Evolutionary conservation across 2,797 vertebrate genomes (phyloP), one percentile per base, ranked within the genome.

Genomic region (Schizopygopsis malacanthus): DNA sequence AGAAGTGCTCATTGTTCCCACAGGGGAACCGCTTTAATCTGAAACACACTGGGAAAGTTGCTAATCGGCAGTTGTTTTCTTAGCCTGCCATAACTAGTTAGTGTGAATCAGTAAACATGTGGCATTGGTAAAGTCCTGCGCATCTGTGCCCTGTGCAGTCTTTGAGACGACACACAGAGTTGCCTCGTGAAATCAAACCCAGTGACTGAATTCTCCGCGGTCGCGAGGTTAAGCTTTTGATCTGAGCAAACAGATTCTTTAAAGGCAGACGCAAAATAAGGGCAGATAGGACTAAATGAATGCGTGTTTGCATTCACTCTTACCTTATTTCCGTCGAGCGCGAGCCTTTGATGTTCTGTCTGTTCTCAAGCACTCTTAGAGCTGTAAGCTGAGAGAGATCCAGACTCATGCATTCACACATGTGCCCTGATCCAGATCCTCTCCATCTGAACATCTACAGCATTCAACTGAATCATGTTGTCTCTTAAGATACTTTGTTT

Each of bases 201-300:
- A 89, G 87, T 65, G 16, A 89, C 79, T 71, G 86, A 93, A 93
- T 93, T 93, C 86, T 93, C 63, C 69, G 39, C 71, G 91, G 93
- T 95, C 92, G 88, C 91, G 94, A 93, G 94, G 94, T 95, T 93
- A 94, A 89, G 88, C 93, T 93, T 94, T 93, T 94, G 92, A 96
- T 95, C 91, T 85, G 0, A 86, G 87, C 89, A 90, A 91, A 92
- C 91, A 93, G 90, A 92, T 90, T 90, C 90, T 95, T 94, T 94
- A 90, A 93, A 85, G 87, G 82, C 89, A 89, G 86, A 93, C 80
- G 90, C 73, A 91, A 90, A 84, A 75, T 71, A 83, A 86, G 65
- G 79, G 33, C 33, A 75, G 82, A 93, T 88, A 90, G 91, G 91
- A 92, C 91, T 92, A 92, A 94, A 92, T 90, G 89, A 94, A 93